Evolutionary conservation across 2,888 invertebrate genomes (phyloP).

Genomic region (Cepaea hortensis): DNA sequence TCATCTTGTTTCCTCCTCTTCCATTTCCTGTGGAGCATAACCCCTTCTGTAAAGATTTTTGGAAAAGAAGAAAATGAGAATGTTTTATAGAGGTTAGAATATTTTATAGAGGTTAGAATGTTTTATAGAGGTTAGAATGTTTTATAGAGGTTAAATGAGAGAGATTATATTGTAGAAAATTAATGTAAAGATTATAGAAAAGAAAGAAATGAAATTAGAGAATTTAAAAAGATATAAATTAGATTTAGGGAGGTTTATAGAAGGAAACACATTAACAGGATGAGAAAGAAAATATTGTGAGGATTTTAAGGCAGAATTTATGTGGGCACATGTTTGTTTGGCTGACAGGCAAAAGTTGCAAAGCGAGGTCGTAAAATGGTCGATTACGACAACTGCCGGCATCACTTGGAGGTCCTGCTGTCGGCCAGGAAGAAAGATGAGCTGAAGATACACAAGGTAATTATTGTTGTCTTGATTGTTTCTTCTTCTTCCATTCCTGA

Average conservation of each 20-base stretch:
- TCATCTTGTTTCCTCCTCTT: too few relatives aligned
- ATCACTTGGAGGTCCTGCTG: slow-evolving; percentile 93
- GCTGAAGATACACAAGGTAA: slow-evolving; percentile 83
- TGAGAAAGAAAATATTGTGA: too few relatives aligned
- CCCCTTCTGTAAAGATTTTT: too few relatives aligned
- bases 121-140: too few relatives aligned
- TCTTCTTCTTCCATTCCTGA: not conserved
- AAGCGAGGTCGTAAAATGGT: slow-evolving; percentile 97
- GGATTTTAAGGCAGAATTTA: not conserved
- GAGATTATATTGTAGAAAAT: too few relatives aligned
- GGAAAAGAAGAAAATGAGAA: too few relatives aligned
- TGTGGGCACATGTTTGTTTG: not conserved
- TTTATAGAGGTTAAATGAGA: too few relatives aligned
- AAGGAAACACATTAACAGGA: too few relatives aligned
- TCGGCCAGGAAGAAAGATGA: slow-evolving; percentile 91
- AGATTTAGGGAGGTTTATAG: too few relatives aligned
- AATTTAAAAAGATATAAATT: not conserved
- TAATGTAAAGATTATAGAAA: not conserved
- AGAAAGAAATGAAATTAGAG: not conserved
- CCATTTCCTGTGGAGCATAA: too few relatives aligned
- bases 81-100: too few relatives aligned
- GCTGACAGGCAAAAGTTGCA: slow-evolving; percentile 91
- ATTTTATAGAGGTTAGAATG: too few relatives aligned
- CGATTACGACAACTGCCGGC: slow-evolving; percentile 96
- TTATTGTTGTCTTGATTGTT: not conserved